phyloP scores from a whole-genome alignment of 2,113 vertebrate species.

The Entomyzon cyanotis region DNA sequence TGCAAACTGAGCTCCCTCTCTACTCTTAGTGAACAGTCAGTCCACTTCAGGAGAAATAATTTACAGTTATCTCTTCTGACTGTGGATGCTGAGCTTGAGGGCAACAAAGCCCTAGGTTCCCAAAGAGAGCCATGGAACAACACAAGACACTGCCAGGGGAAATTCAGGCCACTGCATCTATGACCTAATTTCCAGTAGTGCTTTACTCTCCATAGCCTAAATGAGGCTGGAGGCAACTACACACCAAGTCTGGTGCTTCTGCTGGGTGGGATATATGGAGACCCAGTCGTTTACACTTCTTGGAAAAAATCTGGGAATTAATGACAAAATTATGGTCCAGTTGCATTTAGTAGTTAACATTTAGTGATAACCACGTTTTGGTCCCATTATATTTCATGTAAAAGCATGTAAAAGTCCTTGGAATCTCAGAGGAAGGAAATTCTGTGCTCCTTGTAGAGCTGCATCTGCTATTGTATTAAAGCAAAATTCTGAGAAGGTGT shows the following conservation, averaged over 20 bases:
- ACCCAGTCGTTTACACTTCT: background rate
- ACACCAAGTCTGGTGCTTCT: background rate
- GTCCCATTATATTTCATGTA: background rate
- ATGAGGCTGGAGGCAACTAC: background rate
- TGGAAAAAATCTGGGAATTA: background rate
- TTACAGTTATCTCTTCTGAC: background rate
- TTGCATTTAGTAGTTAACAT: background rate
- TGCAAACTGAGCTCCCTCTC: background rate
- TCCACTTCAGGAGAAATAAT: background rate
- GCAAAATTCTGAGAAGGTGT: background rate
- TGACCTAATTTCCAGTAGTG: background rate
- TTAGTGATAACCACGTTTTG: background rate
- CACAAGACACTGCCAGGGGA: background rate
- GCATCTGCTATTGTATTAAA: background rate
- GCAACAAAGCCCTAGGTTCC: background rate
- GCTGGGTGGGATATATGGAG: background rate
- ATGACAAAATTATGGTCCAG: background rate
- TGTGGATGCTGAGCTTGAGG: background rate
- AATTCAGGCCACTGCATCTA: background rate
- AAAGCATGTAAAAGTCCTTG: background rate
- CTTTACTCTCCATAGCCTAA: background rate
- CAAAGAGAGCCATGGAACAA: rapidly evolving
- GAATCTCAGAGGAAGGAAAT: background rate
- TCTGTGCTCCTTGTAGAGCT: background rate
- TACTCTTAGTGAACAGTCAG: background rate